A percentile compares a stretch with the other conserved stretches of the same genome.
phyloP scores from a whole-genome alignment of 2,888 invertebrate species.

The Clistopyga incitator region DNA sequence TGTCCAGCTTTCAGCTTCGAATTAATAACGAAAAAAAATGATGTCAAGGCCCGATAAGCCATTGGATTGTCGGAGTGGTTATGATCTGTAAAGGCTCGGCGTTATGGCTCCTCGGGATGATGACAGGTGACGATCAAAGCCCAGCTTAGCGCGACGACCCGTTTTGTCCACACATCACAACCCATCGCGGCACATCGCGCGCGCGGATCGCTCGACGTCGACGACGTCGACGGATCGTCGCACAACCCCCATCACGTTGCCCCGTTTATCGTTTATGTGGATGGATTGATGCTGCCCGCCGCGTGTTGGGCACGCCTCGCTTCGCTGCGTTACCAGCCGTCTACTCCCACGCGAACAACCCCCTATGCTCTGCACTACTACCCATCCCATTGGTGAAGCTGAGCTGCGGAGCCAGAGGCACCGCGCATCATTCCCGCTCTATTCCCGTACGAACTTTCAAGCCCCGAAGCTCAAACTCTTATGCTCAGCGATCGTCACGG shows the following conservation, averaged over 20 bases:
- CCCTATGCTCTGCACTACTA: conserved; percentile 68
- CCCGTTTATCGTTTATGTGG: conserved; percentile 82
- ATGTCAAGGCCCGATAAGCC: conserved; percentile 14
- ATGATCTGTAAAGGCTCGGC: conserved; percentile 30
- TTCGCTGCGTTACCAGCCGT: conserved; percentile 84
- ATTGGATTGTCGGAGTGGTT: conserved; percentile 5
- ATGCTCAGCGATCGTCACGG: conserved; percentile 24
- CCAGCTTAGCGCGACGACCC: conserved; percentile 80
- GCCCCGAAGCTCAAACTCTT: conserved; percentile 62
- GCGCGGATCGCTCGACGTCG: conserved; percentile 57
- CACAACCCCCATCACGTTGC: conserved; percentile 49
- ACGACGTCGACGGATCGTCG: conserved; percentile 59
- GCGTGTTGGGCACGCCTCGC: conserved; percentile 83
- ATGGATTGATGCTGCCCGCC: conserved; percentile 83
- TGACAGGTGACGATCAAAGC: conserved; percentile 82
- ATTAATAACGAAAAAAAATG: background rate
- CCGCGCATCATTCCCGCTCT: conserved; percentile 28
- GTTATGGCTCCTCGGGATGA: conserved; percentile 57
- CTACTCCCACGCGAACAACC: conserved; percentile 84
- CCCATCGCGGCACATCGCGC: conserved; percentile 66
- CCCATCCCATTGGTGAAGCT: conserved; percentile 77
- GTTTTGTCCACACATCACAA: conserved; percentile 79
- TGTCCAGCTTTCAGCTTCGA: no score
- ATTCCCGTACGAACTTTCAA: conserved; percentile 57
- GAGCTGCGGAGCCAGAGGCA: conserved; percentile 64